A percentile compares a stretch with the other conserved stretches of the same genome.
Evolutionary conservation across 2,113 vertebrate genomes (phyloP).

Genomic region (human): DNA sequence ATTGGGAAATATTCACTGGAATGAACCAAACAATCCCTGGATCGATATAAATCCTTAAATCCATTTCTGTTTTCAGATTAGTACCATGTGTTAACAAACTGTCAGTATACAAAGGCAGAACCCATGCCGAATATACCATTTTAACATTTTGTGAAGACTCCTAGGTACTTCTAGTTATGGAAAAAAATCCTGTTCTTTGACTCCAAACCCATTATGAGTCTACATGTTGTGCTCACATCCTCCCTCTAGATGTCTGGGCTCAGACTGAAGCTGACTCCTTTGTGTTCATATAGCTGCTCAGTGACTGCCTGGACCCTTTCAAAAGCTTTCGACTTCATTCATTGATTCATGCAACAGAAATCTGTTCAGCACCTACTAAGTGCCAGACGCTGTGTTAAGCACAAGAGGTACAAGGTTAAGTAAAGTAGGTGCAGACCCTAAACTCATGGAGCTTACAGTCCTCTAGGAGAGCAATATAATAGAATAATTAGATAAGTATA

Average conservation of each 20-base stretch:
- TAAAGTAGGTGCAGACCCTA: not conserved
- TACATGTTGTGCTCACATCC: not conserved
- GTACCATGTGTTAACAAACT: not conserved
- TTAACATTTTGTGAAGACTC: not conserved
- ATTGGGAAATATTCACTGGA: not conserved
- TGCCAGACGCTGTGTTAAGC: not conserved
- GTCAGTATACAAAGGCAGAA: not conserved
- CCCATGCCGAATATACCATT: not conserved
- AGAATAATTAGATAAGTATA: not conserved
- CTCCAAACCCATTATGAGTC: not conserved
- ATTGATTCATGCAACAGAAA: not conserved
- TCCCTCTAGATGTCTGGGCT: not conserved
- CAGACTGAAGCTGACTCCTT: not conserved
- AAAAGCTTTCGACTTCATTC: not conserved
- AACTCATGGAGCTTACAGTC: not conserved
- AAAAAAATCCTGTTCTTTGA: not conserved
- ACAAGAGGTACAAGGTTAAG: not conserved
- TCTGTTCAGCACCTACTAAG: not conserved
- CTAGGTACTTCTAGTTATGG: not conserved
- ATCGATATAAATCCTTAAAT: not conserved
- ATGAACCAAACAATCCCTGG: not conserved
- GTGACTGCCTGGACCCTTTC: not conserved
- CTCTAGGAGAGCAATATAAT: not conserved
- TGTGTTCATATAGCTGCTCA: not conserved
- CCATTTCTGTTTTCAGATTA: not conserved